Evolutionary conservation across 2,797 vertebrate genomes (phyloP), one percentile per base, ranked within the genome.

Genomic region (Brachyrhaphis roseni): DNA sequence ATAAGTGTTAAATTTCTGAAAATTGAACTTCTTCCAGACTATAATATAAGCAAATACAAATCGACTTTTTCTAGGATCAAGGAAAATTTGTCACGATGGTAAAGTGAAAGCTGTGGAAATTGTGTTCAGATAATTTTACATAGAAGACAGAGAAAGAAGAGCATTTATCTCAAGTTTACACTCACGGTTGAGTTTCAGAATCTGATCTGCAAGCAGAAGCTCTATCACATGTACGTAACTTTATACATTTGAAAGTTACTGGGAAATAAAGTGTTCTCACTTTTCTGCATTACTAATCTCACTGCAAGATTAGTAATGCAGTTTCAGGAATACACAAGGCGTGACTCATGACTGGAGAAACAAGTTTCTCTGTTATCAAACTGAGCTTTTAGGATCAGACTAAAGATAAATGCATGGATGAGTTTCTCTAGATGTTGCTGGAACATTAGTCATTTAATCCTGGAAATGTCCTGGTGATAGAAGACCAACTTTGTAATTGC

Each of bases 261-360:
- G 78, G 78, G 89, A 72, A 79, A 81, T 82, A 59, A 15, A 72
- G 70, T 74, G 76, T 79, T 88, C 76, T 85, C 34, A 34, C 34
- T 34, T 34, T 34, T 34, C 34, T 34, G 34, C 34, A 34, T 34
- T 34, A 34, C 34, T 34, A 34, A 34, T 34, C 34, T 34, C 88
- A 79, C 72, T 57, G 71, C 10, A 77, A 23, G 62, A 79, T 75
- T 80, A 72, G 68, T 57, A 75, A 76, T 78, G 46, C 15, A 55
- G 18, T 86, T 84, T 87, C 84, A 85, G 74, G 78, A 78, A 84
- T 1, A 74, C 36, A 76, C 6, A 47, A 72, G n/a, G 8, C 62
- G 53, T 80, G 83, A 81, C 57, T 90, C 81, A 83, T 79, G 18
- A 72, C 77, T 76, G 57, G 43, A n/a, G 41, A 70, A 62, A 59